Conservation (phyloP, 1,140 invertebrate genomes). For the Pollicipes pollicipes region DNA sequence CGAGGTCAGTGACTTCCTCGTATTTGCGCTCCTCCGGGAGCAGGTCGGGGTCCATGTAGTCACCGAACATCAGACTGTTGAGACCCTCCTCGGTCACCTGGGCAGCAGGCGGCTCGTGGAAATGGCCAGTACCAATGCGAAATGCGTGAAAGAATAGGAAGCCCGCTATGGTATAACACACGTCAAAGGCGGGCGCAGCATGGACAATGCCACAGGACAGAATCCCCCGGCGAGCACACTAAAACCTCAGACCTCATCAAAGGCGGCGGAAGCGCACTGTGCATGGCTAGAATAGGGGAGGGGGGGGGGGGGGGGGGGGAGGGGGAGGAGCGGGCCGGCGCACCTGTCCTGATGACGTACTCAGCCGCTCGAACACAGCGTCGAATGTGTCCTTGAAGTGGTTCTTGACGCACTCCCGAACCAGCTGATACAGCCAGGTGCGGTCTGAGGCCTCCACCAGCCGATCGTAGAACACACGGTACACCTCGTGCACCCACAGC, state of each 20-base stretch:
- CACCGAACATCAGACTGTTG: conserved; percentile 64
- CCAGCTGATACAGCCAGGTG: conserved; percentile 54
- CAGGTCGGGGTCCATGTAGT: conserved; percentile 66
- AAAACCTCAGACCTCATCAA: too few relatives aligned
- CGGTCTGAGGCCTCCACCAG: conserved; percentile 63
- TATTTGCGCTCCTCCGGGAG: conserved; percentile 60
- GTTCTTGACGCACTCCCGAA: conserved; percentile 27
- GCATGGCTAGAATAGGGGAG: too few relatives aligned
- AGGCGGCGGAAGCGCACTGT: too few relatives aligned
- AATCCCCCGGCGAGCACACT: too few relatives aligned
- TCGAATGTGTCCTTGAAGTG: conserved; percentile 36
- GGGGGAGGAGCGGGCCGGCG: too few relatives aligned
- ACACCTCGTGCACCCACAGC: conserved; percentile 83
- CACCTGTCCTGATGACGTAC: not conserved
- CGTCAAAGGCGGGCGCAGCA: too few relatives aligned
- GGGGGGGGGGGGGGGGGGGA: too few relatives aligned
- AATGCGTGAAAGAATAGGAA: too few relatives aligned
- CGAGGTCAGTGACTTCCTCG: conserved; percentile 55
- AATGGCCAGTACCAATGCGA: too few relatives aligned
- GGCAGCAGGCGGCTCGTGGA: too few relatives aligned
- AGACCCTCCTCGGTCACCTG: conserved; percentile 50
- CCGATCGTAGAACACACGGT: conserved; percentile 85
- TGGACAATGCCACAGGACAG: too few relatives aligned
- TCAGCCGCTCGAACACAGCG: conserved; percentile 34
- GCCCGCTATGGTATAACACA: too few relatives aligned